Percentiles rank a stretch among this genome's conserved stretches.
These are phyloP conservation scores for Nephotettix cincticeps DNA, from an alignment of 1,140 invertebrate genomes.

Conservation along the genomic window DNA sequence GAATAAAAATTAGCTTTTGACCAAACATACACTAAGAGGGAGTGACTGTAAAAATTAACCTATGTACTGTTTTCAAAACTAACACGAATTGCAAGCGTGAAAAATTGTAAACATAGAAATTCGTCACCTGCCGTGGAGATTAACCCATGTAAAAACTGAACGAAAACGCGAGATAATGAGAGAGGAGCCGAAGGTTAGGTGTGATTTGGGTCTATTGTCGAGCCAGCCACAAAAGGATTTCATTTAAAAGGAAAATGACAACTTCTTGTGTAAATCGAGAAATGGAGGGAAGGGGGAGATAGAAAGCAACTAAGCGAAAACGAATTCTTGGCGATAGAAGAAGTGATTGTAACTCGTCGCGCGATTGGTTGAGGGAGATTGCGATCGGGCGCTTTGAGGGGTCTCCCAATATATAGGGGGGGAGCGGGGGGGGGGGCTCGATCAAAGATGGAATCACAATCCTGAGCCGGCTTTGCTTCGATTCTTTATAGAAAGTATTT, in stretches of 20 bases:
- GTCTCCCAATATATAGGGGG: neutral
- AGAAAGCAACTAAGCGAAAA: slow-evolving; percentile 22
- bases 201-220: slow-evolving; percentile 9
- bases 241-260: slow-evolving; percentile 21
- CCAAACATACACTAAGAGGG: too few species aligned
- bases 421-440: neutral
- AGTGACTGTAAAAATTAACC: too few species aligned
- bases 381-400: slow-evolving; percentile 9
- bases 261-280: slow-evolving; percentile 20
- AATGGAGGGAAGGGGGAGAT: neutral
- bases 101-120: too few species aligned
- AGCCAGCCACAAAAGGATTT: slow-evolving; percentile 3
- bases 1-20: too few species aligned
- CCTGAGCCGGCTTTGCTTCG: neutral
- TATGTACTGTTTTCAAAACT: too few species aligned
- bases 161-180: slow-evolving; percentile 15
- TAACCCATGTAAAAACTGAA: neutral
- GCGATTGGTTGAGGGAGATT: slow-evolving; percentile 21
- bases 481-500: slow-evolving; percentile 8
- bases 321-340: slow-evolving; percentile 22
- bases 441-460: slow-evolving; percentile 20
- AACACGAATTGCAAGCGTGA: too few species aligned
- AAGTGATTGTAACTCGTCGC: slow-evolving; percentile 17
- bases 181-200: neutral
- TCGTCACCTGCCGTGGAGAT: neutral